Conservation (phyloP, 2,113 vertebrate species). For the Strix uralensis region DNA sequence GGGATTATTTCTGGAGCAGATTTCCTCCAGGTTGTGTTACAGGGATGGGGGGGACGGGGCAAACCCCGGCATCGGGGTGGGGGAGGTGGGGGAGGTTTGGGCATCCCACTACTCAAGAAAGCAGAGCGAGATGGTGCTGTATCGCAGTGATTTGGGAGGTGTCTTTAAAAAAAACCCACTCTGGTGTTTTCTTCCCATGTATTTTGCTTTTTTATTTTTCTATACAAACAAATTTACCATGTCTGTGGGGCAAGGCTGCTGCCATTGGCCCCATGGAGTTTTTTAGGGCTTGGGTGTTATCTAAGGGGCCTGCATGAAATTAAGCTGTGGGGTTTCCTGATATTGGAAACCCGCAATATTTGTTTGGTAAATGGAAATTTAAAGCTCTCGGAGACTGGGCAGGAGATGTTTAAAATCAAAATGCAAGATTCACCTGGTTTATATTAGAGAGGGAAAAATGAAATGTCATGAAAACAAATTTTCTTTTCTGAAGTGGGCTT, state of each 20-base stretch:
- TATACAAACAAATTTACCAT: not conserved
- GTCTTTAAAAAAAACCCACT: not conserved
- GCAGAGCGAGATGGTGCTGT: fast-evolving
- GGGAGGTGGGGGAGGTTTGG: not conserved
- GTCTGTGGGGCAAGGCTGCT: not conserved
- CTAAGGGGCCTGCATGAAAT: not conserved
- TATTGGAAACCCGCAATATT: not conserved
- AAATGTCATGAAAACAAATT: not conserved
- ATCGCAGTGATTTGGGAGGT: not conserved
- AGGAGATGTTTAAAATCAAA: not conserved
- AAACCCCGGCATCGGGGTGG: not conserved
- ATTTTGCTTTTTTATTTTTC: not conserved
- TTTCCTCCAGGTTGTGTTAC: slow-evolving; percentile 38
- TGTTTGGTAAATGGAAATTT: not conserved
- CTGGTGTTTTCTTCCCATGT: not conserved
- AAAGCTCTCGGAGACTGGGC: fast-evolving
- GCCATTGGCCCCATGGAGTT: fast-evolving
- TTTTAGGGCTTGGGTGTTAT: not conserved
- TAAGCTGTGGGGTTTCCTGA: not conserved
- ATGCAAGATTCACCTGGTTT: not conserved
- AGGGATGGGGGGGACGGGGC: not conserved
- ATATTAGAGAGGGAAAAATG: not conserved
- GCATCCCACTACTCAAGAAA: not conserved
- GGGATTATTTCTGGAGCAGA: slow-evolving; percentile 47
- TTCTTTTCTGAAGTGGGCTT: not conserved